A percentile compares a stretch with the other conserved stretches of the same genome.
phyloP scores from a whole-genome alignment of 1,140 invertebrate species.

The Caligus rogercresseyi region DNA sequence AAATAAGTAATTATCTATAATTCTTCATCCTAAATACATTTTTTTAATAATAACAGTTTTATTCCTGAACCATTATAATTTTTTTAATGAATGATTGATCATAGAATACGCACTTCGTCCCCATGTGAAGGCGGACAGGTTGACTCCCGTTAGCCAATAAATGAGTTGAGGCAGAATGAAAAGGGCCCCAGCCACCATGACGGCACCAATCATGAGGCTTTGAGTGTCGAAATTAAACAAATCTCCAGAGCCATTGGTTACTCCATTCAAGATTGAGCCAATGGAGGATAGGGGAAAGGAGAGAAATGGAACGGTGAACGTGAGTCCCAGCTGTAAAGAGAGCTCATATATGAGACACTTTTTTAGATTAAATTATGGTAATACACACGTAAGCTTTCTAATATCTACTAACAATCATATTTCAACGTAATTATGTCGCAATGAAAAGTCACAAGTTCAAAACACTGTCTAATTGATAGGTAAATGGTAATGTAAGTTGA shows the following conservation, averaged over 20 bases:
- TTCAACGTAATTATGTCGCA: no score
- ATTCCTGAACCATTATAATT: no score
- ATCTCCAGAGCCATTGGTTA: neutral
- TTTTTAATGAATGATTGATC: neutral
- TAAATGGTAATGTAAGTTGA: no score
- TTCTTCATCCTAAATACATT: no score
- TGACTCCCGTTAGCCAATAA: slow-evolving; percentile 16
- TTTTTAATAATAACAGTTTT: no score
- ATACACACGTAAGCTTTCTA: no score
- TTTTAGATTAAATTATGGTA: no score
- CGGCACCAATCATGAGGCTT: neutral
- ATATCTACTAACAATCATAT: no score
- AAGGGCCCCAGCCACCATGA: neutral
- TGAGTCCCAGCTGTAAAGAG: slow-evolving; percentile 8
- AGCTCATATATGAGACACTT: no score
- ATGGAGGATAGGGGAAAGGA: neutral
- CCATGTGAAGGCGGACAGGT: slow-evolving; percentile 13
- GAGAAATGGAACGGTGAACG: slow-evolving; percentile 16
- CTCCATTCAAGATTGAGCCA: neutral
- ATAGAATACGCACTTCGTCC: slow-evolving; percentile 12
- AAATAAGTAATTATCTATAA: no score
- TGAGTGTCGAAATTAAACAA: slow-evolving; percentile 8
- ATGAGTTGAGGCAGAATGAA: slow-evolving; percentile 14
- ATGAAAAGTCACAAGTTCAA: no score
- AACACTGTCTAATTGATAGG: no score